A percentile compares a stretch with the other conserved stretches of the same genome.
These are phyloP conservation scores for Limulus polyphemus DNA, from an alignment of 2,888 invertebrate species.

Conservation along the genomic window DNA sequence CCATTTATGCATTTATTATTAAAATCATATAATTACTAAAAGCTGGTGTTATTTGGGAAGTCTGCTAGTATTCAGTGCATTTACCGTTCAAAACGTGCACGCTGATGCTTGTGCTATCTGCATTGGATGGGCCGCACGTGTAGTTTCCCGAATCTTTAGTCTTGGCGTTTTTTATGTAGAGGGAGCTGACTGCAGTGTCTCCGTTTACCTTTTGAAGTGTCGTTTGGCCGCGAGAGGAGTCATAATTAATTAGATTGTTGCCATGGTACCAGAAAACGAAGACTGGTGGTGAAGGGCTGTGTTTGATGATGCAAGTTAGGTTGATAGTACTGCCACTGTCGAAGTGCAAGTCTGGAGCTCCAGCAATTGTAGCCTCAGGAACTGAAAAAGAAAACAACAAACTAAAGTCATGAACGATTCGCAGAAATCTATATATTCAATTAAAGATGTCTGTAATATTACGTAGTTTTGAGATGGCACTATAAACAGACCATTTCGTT, in stretches of 20 bases:
- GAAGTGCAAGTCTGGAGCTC: constrained; percentile 69
- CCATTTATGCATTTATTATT: too few relatives aligned
- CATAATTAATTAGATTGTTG: constrained; percentile 85
- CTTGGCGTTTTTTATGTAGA: constrained; percentile 67
- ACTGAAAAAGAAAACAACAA: constrained; percentile 44
- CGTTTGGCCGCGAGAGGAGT: constrained; percentile 53
- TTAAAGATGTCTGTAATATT: too few relatives aligned
- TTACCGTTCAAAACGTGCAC: constrained; percentile 74
- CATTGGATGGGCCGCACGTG: constrained; percentile 73
- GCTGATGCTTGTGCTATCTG: constrained; percentile 63
- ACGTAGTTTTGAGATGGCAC: too few relatives aligned
- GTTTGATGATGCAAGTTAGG: constrained; percentile 74
- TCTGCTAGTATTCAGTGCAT: too few relatives aligned
- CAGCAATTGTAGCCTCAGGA: constrained; percentile 74
- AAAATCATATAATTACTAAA: too few relatives aligned
- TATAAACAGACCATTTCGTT: too few relatives aligned
- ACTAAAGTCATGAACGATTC: too few relatives aligned
- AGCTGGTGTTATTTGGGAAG: too few relatives aligned
- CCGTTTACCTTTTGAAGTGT: constrained; percentile 72
- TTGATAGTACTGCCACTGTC: constrained; percentile 72
- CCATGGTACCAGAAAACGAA: constrained; percentile 94
- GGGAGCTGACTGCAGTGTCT: constrained; percentile 67
- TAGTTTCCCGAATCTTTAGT: constrained; percentile 74
- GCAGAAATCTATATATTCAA: too few relatives aligned
- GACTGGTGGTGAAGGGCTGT: constrained; percentile 83